Conservation (phyloP, 2,797 vertebrate genomes). For the Peromyscus attwateri region DNA sequence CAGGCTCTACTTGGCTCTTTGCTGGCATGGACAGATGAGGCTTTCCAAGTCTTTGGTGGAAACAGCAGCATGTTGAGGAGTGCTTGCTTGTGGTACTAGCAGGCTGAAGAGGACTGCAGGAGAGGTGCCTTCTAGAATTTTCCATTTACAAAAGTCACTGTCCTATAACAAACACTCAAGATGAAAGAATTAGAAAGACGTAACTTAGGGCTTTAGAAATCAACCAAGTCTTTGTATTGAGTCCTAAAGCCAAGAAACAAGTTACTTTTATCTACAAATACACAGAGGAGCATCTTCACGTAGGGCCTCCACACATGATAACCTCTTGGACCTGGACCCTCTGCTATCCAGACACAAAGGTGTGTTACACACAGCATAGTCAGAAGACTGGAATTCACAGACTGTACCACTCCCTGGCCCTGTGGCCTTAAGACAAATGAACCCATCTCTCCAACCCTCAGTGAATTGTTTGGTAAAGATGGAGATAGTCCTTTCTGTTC, state of each 20-base stretch:
- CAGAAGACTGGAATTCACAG: neutral
- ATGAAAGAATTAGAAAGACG: slow-evolving; percentile 51
- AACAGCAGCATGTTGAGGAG: neutral
- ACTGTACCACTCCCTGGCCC: neutral
- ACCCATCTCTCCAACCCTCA: neutral
- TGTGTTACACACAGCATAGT: neutral
- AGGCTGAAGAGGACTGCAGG: too few species aligned
- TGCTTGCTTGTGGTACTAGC: too few species aligned
- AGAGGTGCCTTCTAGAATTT: slow-evolving; percentile 36
- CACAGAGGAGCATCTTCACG: neutral
- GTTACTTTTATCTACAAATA: neutral
- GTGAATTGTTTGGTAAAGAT: neutral
- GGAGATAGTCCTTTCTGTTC: neutral
- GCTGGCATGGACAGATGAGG: neutral
- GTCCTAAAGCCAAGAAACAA: neutral
- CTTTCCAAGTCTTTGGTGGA: neutral
- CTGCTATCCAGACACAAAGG: neutral
- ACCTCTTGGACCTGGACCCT: neutral
- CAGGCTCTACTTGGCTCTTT: neutral
- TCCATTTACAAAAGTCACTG: slow-evolving; percentile 42
- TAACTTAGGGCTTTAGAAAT: slow-evolving; percentile 57
- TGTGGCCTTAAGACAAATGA: neutral
- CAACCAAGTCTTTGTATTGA: slow-evolving; percentile 23
- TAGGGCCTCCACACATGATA: neutral
- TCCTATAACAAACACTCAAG: slow-evolving; percentile 28